Base-by-base conservation (phyloP, 2,113 vertebrate genomes). In the Oreocharis arfaki region DNA sequence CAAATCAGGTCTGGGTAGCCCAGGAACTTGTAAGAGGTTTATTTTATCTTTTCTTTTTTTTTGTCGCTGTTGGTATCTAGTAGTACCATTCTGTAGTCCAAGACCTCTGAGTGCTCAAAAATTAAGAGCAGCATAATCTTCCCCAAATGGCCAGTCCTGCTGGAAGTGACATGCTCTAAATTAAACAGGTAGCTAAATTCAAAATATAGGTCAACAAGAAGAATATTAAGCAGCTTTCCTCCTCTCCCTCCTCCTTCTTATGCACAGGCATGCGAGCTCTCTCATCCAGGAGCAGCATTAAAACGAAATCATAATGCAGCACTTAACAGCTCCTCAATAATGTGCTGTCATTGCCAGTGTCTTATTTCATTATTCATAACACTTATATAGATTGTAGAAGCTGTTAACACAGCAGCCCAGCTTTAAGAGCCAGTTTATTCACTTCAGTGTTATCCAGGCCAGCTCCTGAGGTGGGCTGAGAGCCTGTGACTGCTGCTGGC, bases 281-380 rank as follows among this genome's bases (percentile, higher is more conserved):
- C 80, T 93, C 61, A 67, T 85, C 76, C 82, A 93, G 82, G 74
- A 97, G 70, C 80, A 91, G 85, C 96, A 67, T 93, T 95, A 97
- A 96, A 94, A 71, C 18, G 5, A 96, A 95, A 93, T 70, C 86
- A 87, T 95, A 97, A 95, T 76, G 83, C 71, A 93, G 68, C 87
- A 96, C 85, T 96, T 96, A 93, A 64, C 70, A 95, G 89, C 82
- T 83, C 94, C 91, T 97, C 91, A 82, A 78, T 83, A 94, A 97
- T 53, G 33, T 60, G 75, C 77, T 92, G 89, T 95, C 85, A 90
- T 81, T 44, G 64, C 74, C 71, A 52, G n/a, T 37, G 82, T 91
- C 92, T 92, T 89, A 52, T 50, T 93, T 96, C 87, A 91, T 95
- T 94, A 89, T 89, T 97, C 73, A 68, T 93, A 95, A 95, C 60